Evolutionary conservation across 2,888 invertebrate species (phyloP).

Genomic region (Fissipunctia ypsillon): DNA sequence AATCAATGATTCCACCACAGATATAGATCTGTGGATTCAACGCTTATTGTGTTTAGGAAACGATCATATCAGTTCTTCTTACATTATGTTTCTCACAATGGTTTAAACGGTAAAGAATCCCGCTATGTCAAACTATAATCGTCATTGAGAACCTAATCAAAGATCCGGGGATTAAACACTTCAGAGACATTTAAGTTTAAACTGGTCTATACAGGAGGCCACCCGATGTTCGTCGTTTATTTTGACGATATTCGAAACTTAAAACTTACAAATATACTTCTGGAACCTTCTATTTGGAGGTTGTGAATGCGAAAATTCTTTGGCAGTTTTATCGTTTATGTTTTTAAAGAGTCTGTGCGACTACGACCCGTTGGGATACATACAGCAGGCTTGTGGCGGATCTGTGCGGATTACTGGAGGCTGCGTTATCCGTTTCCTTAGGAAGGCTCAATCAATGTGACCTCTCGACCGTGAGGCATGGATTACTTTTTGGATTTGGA

Average conservation of each 20-base stretch:
- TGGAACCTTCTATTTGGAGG: not conserved
- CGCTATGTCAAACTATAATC: constrained; percentile 23
- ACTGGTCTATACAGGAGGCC: constrained; percentile 65
- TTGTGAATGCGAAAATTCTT: constrained; percentile 40
- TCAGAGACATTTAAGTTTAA: constrained; percentile 72
- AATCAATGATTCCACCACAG: too few species aligned
- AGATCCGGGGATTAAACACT: constrained; percentile 66
- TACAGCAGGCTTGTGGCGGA: constrained; percentile 73
- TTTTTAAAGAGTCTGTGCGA: constrained; percentile 53
- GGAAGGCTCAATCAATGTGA: constrained; percentile 62
- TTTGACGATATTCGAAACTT: constrained; percentile 51
- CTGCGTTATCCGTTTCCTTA: constrained; percentile 68
- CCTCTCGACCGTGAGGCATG: constrained; percentile 52
- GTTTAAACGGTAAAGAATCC: not conserved
- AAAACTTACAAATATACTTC: constrained; percentile 19
- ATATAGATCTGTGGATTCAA: too few species aligned
- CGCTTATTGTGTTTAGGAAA: not conserved
- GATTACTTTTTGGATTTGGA: constrained; percentile 24
- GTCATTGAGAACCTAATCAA: constrained; percentile 63
- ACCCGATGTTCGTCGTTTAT: constrained; percentile 55
- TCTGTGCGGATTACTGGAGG: constrained; percentile 72
- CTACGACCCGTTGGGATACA: constrained; percentile 64
- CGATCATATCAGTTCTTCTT: too few species aligned
- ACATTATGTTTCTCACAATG: not conserved
- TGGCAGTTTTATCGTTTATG: constrained; percentile 7